These are phyloP conservation scores for Scolopax bukidnonensis DNA, from an alignment of 2,797 vertebrate species.

Conservation along the genomic window DNA sequence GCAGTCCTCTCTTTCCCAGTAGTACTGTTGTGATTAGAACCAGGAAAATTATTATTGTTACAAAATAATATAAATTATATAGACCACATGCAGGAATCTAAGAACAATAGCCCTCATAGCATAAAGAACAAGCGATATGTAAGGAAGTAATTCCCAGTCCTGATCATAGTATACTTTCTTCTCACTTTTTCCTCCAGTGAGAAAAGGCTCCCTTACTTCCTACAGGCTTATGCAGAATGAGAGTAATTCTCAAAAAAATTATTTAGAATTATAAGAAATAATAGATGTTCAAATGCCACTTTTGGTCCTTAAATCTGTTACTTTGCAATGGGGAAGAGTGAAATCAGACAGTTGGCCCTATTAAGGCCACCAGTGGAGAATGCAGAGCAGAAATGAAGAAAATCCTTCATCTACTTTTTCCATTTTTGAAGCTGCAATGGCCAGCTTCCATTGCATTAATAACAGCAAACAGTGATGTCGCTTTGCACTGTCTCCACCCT, in stretches of 20 bases:
- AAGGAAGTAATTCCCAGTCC: background rate
- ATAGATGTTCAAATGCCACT: background rate
- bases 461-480: background rate
- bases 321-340: background rate
- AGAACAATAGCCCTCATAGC: background rate
- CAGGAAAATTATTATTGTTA: background rate
- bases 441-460: constrained; percentile 10
- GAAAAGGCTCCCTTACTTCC: background rate
- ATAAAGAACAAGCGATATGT: background rate
- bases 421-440: background rate
- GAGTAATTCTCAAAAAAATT: fast-evolving
- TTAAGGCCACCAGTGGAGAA: background rate
- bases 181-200: background rate
- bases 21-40: background rate
- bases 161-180: background rate
- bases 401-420: background rate
- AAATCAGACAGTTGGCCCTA: background rate
- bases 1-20: background rate
- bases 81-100: background rate
- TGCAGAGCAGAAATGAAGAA: background rate
- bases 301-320: background rate
- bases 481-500: constrained; percentile 7
- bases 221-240: background rate
- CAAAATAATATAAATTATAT: background rate
- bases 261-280: background rate